Percentiles rank a stretch among this genome's conserved stretches.
phyloP scores from a whole-genome alignment of 2,888 invertebrate species.

The Clistopyga incitator region DNA sequence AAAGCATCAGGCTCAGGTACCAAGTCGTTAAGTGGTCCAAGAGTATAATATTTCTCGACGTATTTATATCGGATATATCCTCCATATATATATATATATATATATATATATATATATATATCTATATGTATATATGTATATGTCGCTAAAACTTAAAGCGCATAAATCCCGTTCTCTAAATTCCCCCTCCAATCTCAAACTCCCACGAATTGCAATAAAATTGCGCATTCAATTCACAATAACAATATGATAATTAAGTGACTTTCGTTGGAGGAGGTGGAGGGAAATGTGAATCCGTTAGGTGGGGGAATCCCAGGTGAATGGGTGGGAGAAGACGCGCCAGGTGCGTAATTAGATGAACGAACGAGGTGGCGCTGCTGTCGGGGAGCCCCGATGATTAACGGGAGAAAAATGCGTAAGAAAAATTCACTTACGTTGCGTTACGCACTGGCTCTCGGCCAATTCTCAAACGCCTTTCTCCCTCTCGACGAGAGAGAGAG shows the following conservation, averaged over 20 bases:
- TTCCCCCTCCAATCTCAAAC: not conserved
- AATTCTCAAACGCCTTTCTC: slow-evolving; percentile 7
- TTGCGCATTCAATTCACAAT: slow-evolving; percentile 41
- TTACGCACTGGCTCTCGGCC: slow-evolving; percentile 78
- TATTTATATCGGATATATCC: slow-evolving; percentile 55
- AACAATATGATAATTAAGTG: slow-evolving; percentile 42
- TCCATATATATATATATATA: slow-evolving; percentile 36
- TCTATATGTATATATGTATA: too few relatives aligned
- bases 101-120: not conserved
- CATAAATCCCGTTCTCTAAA: slow-evolving; percentile 4
- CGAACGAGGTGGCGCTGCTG: not conserved
- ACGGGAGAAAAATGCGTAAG: slow-evolving; percentile 59
- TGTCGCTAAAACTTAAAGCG: not conserved
- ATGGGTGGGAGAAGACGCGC: slow-evolving; percentile 20
- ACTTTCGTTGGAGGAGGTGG: slow-evolving; percentile 22
- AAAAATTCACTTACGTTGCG: slow-evolving; percentile 56
- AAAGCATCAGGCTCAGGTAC: slow-evolving; percentile 64
- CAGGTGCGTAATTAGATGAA: slow-evolving; percentile 53
- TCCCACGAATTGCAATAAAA: slow-evolving; percentile 13
- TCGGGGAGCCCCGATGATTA: slow-evolving; percentile 18
- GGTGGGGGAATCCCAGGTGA: slow-evolving; percentile 6
- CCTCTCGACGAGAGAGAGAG: not conserved
- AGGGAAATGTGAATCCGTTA: not conserved
- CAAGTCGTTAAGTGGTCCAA: slow-evolving; percentile 62
- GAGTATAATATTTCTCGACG: slow-evolving; percentile 58